These are phyloP conservation scores for Bolinopsis microptera DNA, from an alignment of 37 sponge, comb jelly and placozoan species.

Conservation along the genomic window DNA sequence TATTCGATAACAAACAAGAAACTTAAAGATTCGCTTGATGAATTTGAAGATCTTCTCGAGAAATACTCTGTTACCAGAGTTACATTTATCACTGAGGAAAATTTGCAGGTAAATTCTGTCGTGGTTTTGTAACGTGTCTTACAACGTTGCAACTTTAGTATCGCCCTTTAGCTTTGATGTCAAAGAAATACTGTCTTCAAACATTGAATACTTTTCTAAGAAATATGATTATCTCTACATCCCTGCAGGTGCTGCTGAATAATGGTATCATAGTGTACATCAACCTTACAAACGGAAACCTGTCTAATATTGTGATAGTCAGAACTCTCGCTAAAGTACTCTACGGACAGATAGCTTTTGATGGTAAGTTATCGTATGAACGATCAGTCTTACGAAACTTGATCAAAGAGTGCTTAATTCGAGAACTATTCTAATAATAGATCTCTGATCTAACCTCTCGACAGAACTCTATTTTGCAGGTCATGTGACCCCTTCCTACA, in stretches of 20 bases:
- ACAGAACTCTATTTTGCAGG: conserved; percentile 24
- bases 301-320: neutral
- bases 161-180: too few relatives aligned
- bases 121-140: neutral
- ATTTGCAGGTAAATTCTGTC: neutral
- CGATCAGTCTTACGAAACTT: neutral
- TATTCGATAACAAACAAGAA: neutral
- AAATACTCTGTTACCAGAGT: conserved; percentile 7
- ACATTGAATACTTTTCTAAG: too few relatives aligned
- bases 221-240: too few relatives aligned
- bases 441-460: neutral
- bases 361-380: neutral
- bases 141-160: too few relatives aligned
- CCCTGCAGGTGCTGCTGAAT: conserved; percentile 20
- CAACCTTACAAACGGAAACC: neutral
- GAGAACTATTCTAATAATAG: neutral
- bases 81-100: neutral
- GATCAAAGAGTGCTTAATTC: neutral
- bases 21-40: neutral
- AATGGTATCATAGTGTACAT: conserved; percentile 24
- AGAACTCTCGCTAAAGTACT: conserved; percentile 47
- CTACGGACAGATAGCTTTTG: conserved; percentile 54
- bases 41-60: conserved; percentile 29
- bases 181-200: too few relatives aligned
- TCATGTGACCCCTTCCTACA: conserved; percentile 6